A percentile compares a stretch with the other conserved stretches of the same genome.
phyloP scores from a whole-genome alignment of 2,888 invertebrate species.

The Gastrophysa polygoni region DNA sequence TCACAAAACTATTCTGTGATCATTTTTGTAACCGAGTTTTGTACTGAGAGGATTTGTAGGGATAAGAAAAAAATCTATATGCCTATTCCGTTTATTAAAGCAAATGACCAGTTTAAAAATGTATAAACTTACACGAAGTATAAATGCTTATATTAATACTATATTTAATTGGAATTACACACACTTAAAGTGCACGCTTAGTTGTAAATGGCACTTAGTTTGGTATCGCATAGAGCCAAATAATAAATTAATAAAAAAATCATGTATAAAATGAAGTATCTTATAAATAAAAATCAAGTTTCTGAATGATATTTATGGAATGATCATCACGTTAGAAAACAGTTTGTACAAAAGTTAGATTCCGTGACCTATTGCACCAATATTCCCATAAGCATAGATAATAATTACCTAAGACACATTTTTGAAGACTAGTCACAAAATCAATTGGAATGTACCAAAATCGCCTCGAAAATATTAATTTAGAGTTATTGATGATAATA shows the following conservation, averaged over 20 bases:
- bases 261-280: slow-evolving; percentile 17
- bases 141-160: slow-evolving; percentile 43
- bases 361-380: slow-evolving; percentile 41
- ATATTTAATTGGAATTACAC: slow-evolving; percentile 39
- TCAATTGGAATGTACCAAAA: slow-evolving; percentile 33
- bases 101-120: slow-evolving; percentile 45
- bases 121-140: slow-evolving; percentile 44
- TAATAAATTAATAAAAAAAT: slow-evolving; percentile 34
- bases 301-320: slow-evolving; percentile 19
- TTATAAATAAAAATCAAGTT: slow-evolving; percentile 16
- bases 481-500: no score
- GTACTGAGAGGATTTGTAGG: no score
- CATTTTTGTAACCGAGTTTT: no score
- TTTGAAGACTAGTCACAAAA: slow-evolving; percentile 3
- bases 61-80: neutral
- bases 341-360: slow-evolving; percentile 30
- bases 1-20: no score
- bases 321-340: slow-evolving; percentile 21
- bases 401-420: slow-evolving; percentile 35
- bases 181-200: slow-evolving; percentile 38
- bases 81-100: slow-evolving; percentile 40
- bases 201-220: slow-evolving; percentile 50
- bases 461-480: neutral
- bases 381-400: slow-evolving; percentile 38
- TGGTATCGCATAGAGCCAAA: slow-evolving; percentile 45